A percentile compares a stretch with the other conserved stretches of the same genome.
Conservation (phyloP, 1,140 invertebrate genomes). For the Micrasema minimum region DNA sequence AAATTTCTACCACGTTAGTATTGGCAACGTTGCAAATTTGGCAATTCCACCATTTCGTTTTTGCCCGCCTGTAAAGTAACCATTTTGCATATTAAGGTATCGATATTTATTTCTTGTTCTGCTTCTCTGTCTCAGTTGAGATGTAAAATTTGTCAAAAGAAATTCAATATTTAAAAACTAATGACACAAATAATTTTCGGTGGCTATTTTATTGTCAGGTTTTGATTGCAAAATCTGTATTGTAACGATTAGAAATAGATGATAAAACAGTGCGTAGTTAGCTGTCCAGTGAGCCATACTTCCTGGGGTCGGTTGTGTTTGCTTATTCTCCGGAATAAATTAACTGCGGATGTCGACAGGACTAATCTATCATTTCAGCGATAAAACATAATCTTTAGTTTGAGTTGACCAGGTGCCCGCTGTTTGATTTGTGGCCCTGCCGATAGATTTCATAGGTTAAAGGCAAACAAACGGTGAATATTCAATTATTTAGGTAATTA, state of each 20-base stretch:
- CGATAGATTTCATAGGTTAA: conserved; percentile 25
- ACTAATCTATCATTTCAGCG: conserved; percentile 53
- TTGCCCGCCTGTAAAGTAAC: no score
- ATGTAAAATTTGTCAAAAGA: no score
- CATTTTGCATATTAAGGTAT: no score
- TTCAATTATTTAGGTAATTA: conserved; percentile 16
- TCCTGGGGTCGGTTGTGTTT: conserved; percentile 38
- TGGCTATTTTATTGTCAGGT: not conserved
- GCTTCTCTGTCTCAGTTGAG: no score
- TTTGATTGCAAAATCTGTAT: not conserved
- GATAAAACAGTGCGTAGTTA: conserved; percentile 13
- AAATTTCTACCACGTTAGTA: no score
- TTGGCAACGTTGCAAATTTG: no score
- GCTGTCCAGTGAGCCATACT: conserved; percentile 25
- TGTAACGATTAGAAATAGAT: not conserved
- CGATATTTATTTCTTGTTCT: no score
- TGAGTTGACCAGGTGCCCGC: conserved; percentile 43
- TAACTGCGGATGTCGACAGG: conserved; percentile 44
- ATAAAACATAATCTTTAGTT: conserved; percentile 54
- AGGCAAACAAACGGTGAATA: conserved; percentile 27
- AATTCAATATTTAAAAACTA: no score
- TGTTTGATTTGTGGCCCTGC: conserved; percentile 15
- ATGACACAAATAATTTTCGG: no score
- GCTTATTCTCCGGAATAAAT: conserved; percentile 51
- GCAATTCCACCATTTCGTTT: no score